A percentile compares a stretch with the other conserved stretches of the same genome.
phyloP scores from a whole-genome alignment of 2,888 invertebrate species.

The Eupeodes latifasciatus region DNA sequence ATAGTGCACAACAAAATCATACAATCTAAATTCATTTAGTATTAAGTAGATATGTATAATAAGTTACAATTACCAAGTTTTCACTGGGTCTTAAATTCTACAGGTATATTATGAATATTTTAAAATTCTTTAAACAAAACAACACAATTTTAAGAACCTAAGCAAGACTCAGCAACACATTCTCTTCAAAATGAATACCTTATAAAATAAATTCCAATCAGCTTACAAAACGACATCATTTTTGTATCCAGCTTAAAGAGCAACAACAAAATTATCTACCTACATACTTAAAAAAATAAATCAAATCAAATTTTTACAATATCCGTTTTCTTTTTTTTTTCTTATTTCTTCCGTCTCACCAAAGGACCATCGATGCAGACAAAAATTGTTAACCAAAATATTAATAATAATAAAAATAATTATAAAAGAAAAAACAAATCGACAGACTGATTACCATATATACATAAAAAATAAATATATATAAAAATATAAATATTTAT shows the following conservation, averaged over 20 bases:
- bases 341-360: slow-evolving; percentile 41
- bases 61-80: too few relatives aligned
- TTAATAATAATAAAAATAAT: slow-evolving; percentile 79
- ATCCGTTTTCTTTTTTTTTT: slow-evolving; percentile 53
- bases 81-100: too few relatives aligned
- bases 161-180: too few relatives aligned
- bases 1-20: too few relatives aligned
- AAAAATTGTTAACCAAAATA: slow-evolving; percentile 75
- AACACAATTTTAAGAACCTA: too few relatives aligned
- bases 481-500: slow-evolving; percentile 79
- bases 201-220: neutral
- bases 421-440: slow-evolving; percentile 81
- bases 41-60: too few relatives aligned
- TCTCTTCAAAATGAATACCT: too few relatives aligned
- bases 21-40: too few relatives aligned
- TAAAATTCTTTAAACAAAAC: too few relatives aligned
- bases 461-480: slow-evolving; percentile 78
- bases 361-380: slow-evolving; percentile 76
- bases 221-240: slow-evolving; percentile 9
- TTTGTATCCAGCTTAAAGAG: neutral
- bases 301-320: slow-evolving; percentile 26
- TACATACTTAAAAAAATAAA: neutral
- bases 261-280: neutral
- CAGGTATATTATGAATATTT: too few relatives aligned
- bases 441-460: slow-evolving; percentile 83